Evolutionary conservation across 2,113 vertebrate genomes (phyloP), one percentile per base, ranked within the genome.

Genomic region (Mesembrinibis cayennensis): DNA sequence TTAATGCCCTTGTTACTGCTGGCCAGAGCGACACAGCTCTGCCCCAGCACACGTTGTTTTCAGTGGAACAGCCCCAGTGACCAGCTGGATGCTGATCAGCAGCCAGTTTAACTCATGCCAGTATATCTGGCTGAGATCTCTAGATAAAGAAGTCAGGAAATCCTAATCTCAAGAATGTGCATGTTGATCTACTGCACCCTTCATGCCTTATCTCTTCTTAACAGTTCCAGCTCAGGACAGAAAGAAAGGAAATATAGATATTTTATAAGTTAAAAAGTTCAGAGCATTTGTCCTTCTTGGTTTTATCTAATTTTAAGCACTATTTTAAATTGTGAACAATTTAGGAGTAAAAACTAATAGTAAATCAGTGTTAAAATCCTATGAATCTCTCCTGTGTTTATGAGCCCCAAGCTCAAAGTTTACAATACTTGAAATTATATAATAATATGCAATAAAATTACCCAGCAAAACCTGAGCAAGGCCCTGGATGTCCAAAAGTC

Each of bases 21-120:
- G 59, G 45, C 34, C 53, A 74, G 4, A 38, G 15, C 1, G 0
- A 12, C 0, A 9, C 18, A 56, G 2, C 62, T 56, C 25, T 87
- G 47, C 15, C 53, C 36, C 36, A 30, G 62, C 14, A 55, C 12
- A 6, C 0, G 2, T 29, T 40, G n/a, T 38, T 56, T 40, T 55
- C 7, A 7, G 0, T 20, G 16, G 22, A 19, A 30, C 29, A 7
- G 30, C 40, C 58, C 15, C n/a, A 27, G 45, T 5, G 32, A 71
- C 12, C 40, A 66, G 52, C 40, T 3, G 6, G 56, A 27, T 66
- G 76, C 63, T 50, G 32, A 32, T 7, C 62, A 59, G 45, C 47
- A 21, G 55, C 47, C 19, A 23, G 0, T 77, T 77, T 44, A 20
- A 86, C 15, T 30, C 20, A 7, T 27, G 26, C 19, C 17, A 10